Conservation (phyloP, 1,140 invertebrate genomes). For the Amyelois transitella region DNA sequence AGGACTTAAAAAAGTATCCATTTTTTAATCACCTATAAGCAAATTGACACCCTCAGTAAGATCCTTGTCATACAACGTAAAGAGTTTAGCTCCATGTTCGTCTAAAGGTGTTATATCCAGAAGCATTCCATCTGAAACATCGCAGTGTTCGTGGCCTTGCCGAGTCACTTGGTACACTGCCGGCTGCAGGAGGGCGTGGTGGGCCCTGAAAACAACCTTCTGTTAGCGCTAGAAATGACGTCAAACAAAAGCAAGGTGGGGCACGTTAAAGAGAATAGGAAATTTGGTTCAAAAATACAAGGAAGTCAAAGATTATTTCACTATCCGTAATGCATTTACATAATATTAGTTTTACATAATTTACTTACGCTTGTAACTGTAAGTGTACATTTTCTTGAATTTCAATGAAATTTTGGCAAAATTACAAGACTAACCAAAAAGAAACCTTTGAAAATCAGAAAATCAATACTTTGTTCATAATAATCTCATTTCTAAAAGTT, state of each 20-base stretch:
- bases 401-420: no score
- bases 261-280: no score
- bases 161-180: constrained; percentile 80
- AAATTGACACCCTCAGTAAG: constrained; percentile 80
- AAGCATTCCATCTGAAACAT: constrained; percentile 78
- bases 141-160: constrained; percentile 79
- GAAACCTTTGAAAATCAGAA: no score
- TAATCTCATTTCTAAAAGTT: no score
- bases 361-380: no score
- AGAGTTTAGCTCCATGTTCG: constrained; percentile 77
- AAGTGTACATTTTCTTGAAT: no score
- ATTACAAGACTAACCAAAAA: no score
- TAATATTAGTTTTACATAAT: no score
- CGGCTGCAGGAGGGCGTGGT: constrained; percentile 43
- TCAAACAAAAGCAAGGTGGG: neutral
- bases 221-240: neutral
- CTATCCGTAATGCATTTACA: no score
- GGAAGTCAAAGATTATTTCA: no score
- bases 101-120: constrained; percentile 79
- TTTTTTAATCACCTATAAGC: constrained; percentile 74
- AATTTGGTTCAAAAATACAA: no score
- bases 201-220: neutral
- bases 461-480: no score
- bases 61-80: constrained; percentile 81
- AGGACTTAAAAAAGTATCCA: neutral